Base-by-base conservation (phyloP, 1,140 invertebrate species). In the Lepidurus arcticus region DNA sequence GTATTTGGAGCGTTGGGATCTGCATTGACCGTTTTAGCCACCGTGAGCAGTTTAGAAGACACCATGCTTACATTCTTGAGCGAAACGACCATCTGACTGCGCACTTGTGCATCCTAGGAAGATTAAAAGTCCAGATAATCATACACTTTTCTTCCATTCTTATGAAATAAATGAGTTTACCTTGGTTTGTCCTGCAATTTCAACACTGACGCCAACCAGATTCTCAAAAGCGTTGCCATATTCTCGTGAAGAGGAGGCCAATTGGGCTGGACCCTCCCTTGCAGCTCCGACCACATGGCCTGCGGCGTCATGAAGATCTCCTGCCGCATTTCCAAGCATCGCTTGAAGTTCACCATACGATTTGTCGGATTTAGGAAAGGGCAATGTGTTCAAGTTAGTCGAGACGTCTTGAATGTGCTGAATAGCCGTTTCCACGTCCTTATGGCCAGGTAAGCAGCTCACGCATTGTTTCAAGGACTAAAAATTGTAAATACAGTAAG, bases 1-100 rank as follows among this genome's bases (percentile, higher is more conserved):
- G 92, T 90, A 84, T 97, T 97, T 0, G 95, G 94, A 73, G 95
- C 91, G 77, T 90, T 90, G 1, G 95, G 92, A 87, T 98, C 95
- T 76, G 92, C 91, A 45, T 94, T 93, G 74, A 97, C 91, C 2
- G 91, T 92, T 87, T 97, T 97, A 8, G 94, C 94, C 5, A 94
- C 92, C 0, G 91, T 89, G 0, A 98, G 86, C 5, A 98, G 88
- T 81, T 95, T 95, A 74, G 93, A 92, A 0, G 95, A 98, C 44
- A 91, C 92, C 73, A 92, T 91, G 0, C 94, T 94, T 1, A 98
- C 92, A 80, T 91, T 94, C 82, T 93, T 93, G 81, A 98, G 87
- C 0, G 93, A 93, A 42, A 91, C 89, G 0, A 97, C 91, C 87
- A 98, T 96, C 81, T 92, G 89, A 0, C 87, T 88, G 79, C 90